A percentile compares a stretch with the other conserved stretches of the same genome.
phyloP scores from a whole-genome alignment of 2,888 invertebrate species.

The Urechis unicinctus region DNA sequence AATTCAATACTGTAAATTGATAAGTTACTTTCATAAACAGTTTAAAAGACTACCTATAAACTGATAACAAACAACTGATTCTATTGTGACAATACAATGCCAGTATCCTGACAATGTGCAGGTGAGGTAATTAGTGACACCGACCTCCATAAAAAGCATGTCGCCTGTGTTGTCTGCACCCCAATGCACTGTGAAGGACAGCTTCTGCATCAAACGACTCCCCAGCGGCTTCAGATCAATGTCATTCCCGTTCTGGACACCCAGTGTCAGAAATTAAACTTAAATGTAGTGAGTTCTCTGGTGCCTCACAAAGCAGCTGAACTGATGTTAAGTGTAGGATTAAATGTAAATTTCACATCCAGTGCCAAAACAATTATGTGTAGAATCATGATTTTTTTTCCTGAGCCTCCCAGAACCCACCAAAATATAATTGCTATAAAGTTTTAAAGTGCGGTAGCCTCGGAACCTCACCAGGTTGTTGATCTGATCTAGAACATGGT shows the following conservation, averaged over 20 bases:
- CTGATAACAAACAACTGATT: neutral
- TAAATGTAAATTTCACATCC: no score
- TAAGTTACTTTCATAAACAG: no score
- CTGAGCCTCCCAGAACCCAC: no score
- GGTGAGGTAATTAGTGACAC: neutral
- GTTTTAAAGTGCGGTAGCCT: neutral
- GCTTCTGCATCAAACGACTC: conserved; percentile 89
- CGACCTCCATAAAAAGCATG: conserved; percentile 58
- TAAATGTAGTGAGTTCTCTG: no score
- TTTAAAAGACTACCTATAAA: no score
- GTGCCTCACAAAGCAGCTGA: no score
- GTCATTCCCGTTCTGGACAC: conserved; percentile 85
- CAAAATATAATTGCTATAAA: neutral
- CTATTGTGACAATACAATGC: neutral
- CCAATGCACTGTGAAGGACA: conserved; percentile 96
- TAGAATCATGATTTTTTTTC: neutral
- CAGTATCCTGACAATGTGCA: neutral
- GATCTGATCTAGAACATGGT: conserved; percentile 89
- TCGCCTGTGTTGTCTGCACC: conserved; percentile 84
- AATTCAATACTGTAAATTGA: no score
- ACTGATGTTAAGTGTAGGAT: no score
- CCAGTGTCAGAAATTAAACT: neutral
- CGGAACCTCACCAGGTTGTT: conserved; percentile 72
- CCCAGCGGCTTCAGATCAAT: conserved; percentile 93
- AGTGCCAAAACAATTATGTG: neutral